Base-by-base conservation (phyloP, 2,888 invertebrate genomes). In the Heliconius hortense region DNA sequence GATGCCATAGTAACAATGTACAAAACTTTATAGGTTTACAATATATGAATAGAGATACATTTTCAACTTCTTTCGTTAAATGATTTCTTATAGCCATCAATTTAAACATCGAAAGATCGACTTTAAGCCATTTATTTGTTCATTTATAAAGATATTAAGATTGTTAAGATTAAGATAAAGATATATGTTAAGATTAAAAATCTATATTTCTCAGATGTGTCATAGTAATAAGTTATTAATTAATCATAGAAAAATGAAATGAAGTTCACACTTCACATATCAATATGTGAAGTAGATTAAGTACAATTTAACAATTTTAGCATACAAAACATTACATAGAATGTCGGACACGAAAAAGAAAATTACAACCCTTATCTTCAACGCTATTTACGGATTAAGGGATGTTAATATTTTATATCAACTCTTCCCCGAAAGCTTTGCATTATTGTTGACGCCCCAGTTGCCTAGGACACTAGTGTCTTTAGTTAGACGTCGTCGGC, bases 381-480 rank as follows among this genome's bases (percentile, higher is more conserved):
- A 43, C 10, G 39, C 31, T 56, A 31, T 56, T 69, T 31, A 24
- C 4, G 15, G 56, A 69, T 69, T 69, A 56, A 69, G n/a, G 56
- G 35, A 28, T n/a, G 56, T 69, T 56, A 31, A 31, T 69, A 69
- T 69, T 67, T 48, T 56, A 35, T 56, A 56, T 69, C 28, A 56
- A 31, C 56, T 69, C 56, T 56, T 69, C 56, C 18, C 56, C 64
- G 62, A 73, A 35, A 73, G 69, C 60, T 70, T 66, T 73, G 48
- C 66, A 69, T 43, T 86, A 87, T 85, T 93, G 92, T 93, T 93
- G 92, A 87, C 82, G 83, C 81, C 82, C 82, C 78, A 79, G 93
- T 93, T 82, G 82, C 86, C 91, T 81, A 80, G 91, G 87, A 82
- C 83, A 91, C 90, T 86, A 86, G 89, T 90, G 91, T 93, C 92